These are phyloP conservation scores for Schlechtendalia chinensis DNA, from an alignment of 1,140 invertebrate genomes.

Conservation along the genomic window DNA sequence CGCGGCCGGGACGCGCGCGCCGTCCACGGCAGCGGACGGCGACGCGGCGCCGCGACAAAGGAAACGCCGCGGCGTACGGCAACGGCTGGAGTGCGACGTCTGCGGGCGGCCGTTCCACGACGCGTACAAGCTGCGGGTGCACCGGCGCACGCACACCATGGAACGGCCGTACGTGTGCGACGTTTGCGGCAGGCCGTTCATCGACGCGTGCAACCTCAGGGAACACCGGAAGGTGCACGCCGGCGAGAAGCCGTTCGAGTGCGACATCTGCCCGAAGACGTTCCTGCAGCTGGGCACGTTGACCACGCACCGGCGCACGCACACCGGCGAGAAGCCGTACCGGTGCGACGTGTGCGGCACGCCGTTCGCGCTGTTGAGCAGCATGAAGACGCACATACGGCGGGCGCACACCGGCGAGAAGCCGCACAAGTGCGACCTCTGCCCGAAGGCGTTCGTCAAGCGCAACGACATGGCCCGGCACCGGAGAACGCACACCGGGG, in stretches of 20 bases:
- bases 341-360: slow-evolving; percentile 69
- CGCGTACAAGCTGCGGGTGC: slow-evolving; percentile 56
- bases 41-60: not conserved
- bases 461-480: slow-evolving; percentile 52
- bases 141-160: slow-evolving; percentile 58
- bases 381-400: slow-evolving; percentile 67
- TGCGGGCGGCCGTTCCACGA: slow-evolving; percentile 42
- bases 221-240: slow-evolving; percentile 59
- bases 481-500: slow-evolving; percentile 53
- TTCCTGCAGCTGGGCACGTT: slow-evolving; percentile 71
- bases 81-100: slow-evolving; percentile 21
- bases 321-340: slow-evolving; percentile 69
- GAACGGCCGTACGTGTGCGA: slow-evolving; percentile 59
- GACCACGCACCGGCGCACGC: slow-evolving; percentile 70
- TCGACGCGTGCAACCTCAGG: slow-evolving; percentile 57
- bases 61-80: slow-evolving; percentile 22
- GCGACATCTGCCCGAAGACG: slow-evolving; percentile 61
- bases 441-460: slow-evolving; percentile 66
- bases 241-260: slow-evolving; percentile 59
- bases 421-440: slow-evolving; percentile 67
- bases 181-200: slow-evolving; percentile 65
- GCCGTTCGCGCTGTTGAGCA: slow-evolving; percentile 67
- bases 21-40: no score
- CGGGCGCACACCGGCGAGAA: slow-evolving; percentile 69
- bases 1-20: no score